These are phyloP conservation scores for Leptinotarsa texana DNA, from an alignment of 1,140 invertebrate species.

Conservation along the genomic window DNA sequence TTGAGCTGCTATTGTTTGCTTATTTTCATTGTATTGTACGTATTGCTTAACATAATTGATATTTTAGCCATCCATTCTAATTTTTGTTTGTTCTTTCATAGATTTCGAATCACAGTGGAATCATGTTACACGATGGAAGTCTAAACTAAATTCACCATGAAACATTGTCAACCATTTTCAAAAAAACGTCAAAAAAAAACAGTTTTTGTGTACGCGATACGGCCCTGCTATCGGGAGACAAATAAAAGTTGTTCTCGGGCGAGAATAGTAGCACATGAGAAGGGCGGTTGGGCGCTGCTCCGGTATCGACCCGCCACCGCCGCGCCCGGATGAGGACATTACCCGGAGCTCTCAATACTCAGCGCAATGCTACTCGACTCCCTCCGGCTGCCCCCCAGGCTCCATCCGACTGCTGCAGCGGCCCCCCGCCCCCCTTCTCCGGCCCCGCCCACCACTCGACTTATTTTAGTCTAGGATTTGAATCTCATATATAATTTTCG, in stretches of 20 bases:
- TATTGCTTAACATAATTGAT: no score
- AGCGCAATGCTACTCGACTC: constrained; percentile 45
- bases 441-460: constrained; percentile 11
- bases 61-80: no score
- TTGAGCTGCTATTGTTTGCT: no score
- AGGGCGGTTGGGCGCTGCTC: constrained; percentile 36
- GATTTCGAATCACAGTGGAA: no score
- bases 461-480: constrained; percentile 26
- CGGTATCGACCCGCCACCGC: constrained; percentile 46
- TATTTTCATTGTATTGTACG: no score
- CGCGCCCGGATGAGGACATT: constrained; percentile 49
- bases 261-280: constrained; percentile 46
- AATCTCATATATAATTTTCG: constrained; percentile 26
- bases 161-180: no score
- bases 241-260: constrained; percentile 43
- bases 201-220: neutral
- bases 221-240: constrained; percentile 35
- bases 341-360: constrained; percentile 51
- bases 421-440: constrained; percentile 24
- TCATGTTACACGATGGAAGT: no score
- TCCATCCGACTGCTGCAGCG: constrained; percentile 42
- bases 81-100: no score
- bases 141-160: no score
- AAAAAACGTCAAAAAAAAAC: no score
- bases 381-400: constrained; percentile 36